These are phyloP conservation scores for Nibea coibor DNA, from an alignment of 2,113 vertebrate species.

Conservation along the genomic window DNA sequence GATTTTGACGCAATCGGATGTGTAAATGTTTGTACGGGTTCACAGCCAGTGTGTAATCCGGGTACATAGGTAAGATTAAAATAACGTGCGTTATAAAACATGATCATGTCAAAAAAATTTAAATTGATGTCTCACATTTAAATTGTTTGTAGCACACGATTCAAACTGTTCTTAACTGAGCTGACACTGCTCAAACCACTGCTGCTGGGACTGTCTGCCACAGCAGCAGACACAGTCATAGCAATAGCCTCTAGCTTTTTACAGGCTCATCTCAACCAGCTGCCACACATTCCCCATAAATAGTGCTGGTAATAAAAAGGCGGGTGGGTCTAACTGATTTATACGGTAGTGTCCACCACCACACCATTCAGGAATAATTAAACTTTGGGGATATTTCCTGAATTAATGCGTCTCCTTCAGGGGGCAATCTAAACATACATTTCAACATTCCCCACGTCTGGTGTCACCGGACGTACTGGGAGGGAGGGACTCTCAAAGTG, in stretches of 20 bases:
- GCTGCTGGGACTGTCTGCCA: conserved; percentile 59
- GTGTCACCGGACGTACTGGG: conserved; percentile 27
- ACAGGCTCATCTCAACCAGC: conserved; percentile 79
- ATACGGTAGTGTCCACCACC: conserved; percentile 72
- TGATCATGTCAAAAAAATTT: conserved; percentile 26
- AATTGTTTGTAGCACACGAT: conserved; percentile 18
- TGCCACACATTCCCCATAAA: conserved; percentile 83
- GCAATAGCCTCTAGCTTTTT: conserved; percentile 76
- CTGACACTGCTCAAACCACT: conserved; percentile 34
- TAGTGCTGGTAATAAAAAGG: conserved; percentile 81
- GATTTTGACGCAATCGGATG: conserved; percentile 65
- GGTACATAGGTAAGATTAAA: conserved; percentile 14
- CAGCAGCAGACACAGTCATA: conserved; percentile 58
- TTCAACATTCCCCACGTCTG: conserved; percentile 28
- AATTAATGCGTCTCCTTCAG: conserved; percentile 77
- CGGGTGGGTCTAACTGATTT: conserved; percentile 80
- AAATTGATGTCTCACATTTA: conserved; percentile 25
- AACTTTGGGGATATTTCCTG: conserved; percentile 78
- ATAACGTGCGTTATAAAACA: conserved; percentile 10
- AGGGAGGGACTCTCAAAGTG: conserved; percentile 47
- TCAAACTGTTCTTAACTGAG: conserved; percentile 42
- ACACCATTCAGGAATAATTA: conserved; percentile 84
- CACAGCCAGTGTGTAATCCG: conserved; percentile 27
- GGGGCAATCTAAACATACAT: conserved; percentile 73
- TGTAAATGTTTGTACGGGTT: conserved; percentile 62